Base-by-base conservation (phyloP, 2,113 vertebrate genomes). In the Phaethon lepturus region DNA sequence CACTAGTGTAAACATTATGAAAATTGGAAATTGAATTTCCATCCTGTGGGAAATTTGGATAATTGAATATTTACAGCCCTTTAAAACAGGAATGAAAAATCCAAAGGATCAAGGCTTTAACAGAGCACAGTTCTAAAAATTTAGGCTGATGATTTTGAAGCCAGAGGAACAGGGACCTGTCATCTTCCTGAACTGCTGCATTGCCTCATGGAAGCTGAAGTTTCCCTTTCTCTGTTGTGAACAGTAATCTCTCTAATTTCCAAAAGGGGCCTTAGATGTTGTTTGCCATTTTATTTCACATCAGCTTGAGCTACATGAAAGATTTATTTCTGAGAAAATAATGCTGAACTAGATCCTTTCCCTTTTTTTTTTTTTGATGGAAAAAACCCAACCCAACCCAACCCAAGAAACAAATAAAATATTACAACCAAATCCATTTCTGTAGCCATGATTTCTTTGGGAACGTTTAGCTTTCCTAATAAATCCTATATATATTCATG, bases 361-460 rank as follows among this genome's bases (percentile, higher is more conserved):
- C 2, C 2, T 6, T 18, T 55, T n/a, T 33, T 31, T 31, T 25
- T 13, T 29, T 20, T 40, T 14, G 4, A 1, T 10, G 17, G 4
- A n/a, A 25, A 66, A 35, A 35, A 6, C 13, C 5, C 6, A 17
- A 55, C 7, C 3, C 47, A 64, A 25, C 12, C 2, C 13, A 77
- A 66, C 7, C 0, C 12, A 77, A 82, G 14, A 69, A 69, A 4
- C 3, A 49, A 42, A 17, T 1, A 77, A 66, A 62, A 45, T 29
- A 9, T 33, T 45, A 35, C 52, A 38, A 23, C 2, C 17, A 45
- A 73, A 56, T 72, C 47, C 13, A 8, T 77, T 86, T 28, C 25
- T 52, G 15, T 60, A 52, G 24, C n/a, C 33, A 11, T 20, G 11
- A n/a, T 52, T 73, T 74, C 31, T 72, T 44, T 26, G 29, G 55